Evolutionary conservation across 2,888 invertebrate genomes (phyloP).

Genomic region (Cantharis lateralis): DNA sequence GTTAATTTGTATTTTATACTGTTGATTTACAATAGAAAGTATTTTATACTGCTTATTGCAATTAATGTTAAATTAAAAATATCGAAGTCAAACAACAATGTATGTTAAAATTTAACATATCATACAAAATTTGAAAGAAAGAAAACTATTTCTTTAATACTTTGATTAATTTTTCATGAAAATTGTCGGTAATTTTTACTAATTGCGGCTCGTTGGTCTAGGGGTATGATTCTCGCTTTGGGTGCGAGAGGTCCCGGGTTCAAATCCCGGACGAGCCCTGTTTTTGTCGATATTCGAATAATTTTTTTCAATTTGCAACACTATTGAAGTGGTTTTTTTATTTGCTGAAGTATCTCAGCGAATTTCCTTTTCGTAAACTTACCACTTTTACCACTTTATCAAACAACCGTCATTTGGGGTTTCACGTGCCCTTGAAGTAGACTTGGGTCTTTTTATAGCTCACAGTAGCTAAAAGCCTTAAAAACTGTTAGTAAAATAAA

Average conservation of each 20-base stretch:
- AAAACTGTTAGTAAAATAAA: too few species aligned
- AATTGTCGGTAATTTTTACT: neutral
- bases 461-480: too few species aligned
- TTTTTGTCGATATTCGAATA: neutral
- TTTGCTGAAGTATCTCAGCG: neutral
- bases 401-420: too few species aligned
- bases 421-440: too few species aligned
- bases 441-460: too few species aligned
- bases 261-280: slow-evolving; percentile 63
- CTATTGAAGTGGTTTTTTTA: neutral
- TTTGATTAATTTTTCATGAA: too few species aligned
- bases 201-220: slow-evolving; percentile 67
- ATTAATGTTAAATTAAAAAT: neutral
- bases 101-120: too few species aligned
- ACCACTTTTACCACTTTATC: too few species aligned
- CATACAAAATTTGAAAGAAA: too few species aligned
- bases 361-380: too few species aligned
- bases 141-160: too few species aligned
- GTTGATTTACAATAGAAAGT: neutral
- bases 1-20: neutral
- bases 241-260: slow-evolving; percentile 66
- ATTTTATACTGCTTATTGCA: neutral
- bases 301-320: neutral
- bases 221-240: slow-evolving; percentile 72
- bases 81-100: neutral